A percentile compares a stretch with the other conserved stretches of the same genome.
Evolutionary conservation across 23 tunicate genomes (phyloP).

Genomic region (Pegea sp.): DNA sequence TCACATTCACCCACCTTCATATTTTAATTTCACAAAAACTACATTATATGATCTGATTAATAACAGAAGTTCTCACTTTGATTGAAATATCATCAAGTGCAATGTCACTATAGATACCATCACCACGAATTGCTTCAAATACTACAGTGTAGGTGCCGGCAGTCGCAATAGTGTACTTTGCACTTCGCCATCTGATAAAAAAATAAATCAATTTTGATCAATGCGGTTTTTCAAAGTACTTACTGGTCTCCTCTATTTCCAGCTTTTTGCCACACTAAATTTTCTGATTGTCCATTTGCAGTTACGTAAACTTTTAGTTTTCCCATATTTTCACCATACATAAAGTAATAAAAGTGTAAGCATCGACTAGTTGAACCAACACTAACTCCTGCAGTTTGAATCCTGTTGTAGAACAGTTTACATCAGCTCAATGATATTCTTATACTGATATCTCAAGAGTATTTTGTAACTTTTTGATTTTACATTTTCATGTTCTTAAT

Average conservation of each 20-base stretch:
- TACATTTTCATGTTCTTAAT: too few relatives aligned
- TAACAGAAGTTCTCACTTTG: too few relatives aligned
- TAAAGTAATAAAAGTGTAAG: conserved; percentile 49
- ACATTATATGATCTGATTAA: neutral
- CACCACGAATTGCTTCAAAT: conserved; percentile 58
- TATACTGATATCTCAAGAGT: too few relatives aligned
- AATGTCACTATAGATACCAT: conserved; percentile 56
- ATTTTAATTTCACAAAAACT: neutral
- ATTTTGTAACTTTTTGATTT: too few relatives aligned
- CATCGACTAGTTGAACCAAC: conserved; percentile 45
- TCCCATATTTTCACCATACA: conserved; percentile 78
- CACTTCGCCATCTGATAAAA: conserved; percentile 41
- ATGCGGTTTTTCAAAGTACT: neutral
- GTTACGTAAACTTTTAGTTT: conserved; percentile 23
- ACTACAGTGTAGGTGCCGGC: conserved; percentile 30
- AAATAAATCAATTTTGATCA: neutral
- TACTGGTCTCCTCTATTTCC: conserved; percentile 21
- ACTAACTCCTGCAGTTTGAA: too few relatives aligned
- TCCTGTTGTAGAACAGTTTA: too few relatives aligned
- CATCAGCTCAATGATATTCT: too few relatives aligned
- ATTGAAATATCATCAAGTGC: conserved; percentile 74
- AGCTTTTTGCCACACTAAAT: conserved; percentile 6
- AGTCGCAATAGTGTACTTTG: conserved; percentile 4
- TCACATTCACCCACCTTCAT: conserved; percentile 39
- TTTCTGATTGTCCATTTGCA: neutral